A percentile compares a stretch with the other conserved stretches of the same genome.
These are phyloP conservation scores for Globodera ellingtonae DNA, from an alignment of 1,140 invertebrate species.

Conservation along the genomic window DNA sequence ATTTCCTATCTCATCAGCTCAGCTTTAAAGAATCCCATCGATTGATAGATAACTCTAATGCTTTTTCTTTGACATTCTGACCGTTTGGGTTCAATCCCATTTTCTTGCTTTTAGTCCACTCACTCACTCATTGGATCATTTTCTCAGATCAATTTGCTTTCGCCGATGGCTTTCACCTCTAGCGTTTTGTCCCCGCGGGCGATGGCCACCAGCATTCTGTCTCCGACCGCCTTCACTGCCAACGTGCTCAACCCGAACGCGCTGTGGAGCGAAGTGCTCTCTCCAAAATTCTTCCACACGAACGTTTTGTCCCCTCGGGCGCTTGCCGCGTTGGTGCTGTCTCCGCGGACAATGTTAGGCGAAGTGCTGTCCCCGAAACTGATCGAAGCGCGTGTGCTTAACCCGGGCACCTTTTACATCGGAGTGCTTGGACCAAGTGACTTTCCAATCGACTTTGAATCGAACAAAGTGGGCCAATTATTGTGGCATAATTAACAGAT, in stretches of 20 bases:
- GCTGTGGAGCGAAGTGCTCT: conserved; percentile 34
- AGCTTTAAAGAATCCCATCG: too few relatives aligned
- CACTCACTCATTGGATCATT: not conserved
- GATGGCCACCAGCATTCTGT: conserved; percentile 30
- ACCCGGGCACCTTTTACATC: conserved; percentile 37
- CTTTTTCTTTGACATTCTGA: conserved; percentile 14
- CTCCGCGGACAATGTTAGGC: conserved; percentile 34
- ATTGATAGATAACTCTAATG: too few relatives aligned
- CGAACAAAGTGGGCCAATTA: not conserved
- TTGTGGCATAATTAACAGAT: conserved; percentile 12
- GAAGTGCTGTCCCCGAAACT: conserved; percentile 43
- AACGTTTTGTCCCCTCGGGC: conserved; percentile 38
- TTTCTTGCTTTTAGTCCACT: not conserved
- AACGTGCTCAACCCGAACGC: conserved; percentile 33
- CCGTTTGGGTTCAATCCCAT: not conserved
- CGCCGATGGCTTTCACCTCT: conserved; percentile 24
- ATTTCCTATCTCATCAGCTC: too few relatives aligned
- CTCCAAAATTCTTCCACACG: conserved; percentile 39
- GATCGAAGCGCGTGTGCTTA: conserved; percentile 34
- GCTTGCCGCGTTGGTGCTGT: conserved; percentile 35
- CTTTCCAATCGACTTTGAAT: conserved; percentile 7
- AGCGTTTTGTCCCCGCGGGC: conserved; percentile 35
- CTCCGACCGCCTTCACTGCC: conserved; percentile 37
- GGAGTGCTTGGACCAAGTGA: conserved; percentile 37
- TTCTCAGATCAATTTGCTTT: conserved; percentile 28